phyloP scores from a whole-genome alignment of 2,888 invertebrate genomes.

The Lasioglossum marginatum region DNA sequence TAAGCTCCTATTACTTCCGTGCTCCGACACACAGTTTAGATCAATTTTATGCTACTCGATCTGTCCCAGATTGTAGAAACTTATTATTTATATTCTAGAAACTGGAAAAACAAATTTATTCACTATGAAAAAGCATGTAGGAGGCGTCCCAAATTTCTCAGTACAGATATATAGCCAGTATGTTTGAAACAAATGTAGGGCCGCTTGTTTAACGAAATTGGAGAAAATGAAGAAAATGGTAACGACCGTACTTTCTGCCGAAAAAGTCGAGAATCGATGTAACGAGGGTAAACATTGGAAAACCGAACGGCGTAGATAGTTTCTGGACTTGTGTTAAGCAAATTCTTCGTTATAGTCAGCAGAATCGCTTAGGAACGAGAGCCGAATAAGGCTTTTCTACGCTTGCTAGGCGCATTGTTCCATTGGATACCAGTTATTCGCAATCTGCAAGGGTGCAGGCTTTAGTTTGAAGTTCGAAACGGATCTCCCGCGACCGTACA shows the following conservation, averaged over 20 bases:
- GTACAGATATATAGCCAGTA: too few species aligned
- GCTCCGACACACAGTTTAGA: not conserved
- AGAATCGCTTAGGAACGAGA: conserved; percentile 31
- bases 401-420: conserved; percentile 63
- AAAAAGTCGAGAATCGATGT: not conserved
- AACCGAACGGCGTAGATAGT: not conserved
- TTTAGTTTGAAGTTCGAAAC: conserved; percentile 67
- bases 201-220: not conserved
- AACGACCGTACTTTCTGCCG: not conserved
- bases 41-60: not conserved
- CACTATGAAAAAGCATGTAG: not conserved
- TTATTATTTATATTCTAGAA: too few species aligned
- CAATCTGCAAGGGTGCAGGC: conserved; percentile 62
- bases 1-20: not conserved
- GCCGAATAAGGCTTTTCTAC: conserved; percentile 62
- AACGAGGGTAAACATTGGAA: not conserved
- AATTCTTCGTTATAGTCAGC: conserved; percentile 55
- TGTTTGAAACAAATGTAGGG: not conserved
- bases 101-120: too few species aligned
- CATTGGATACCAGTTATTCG: conserved; percentile 60
- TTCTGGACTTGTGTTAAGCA: conserved; percentile 17
- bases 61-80: not conserved
- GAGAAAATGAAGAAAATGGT: not conserved
- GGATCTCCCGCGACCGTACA: conserved; percentile 61
- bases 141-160: not conserved